Evolutionary conservation across 2,113 vertebrate species (phyloP), one percentile per base, ranked within the genome.

Genomic region (Phoxinus phoxinus): DNA sequence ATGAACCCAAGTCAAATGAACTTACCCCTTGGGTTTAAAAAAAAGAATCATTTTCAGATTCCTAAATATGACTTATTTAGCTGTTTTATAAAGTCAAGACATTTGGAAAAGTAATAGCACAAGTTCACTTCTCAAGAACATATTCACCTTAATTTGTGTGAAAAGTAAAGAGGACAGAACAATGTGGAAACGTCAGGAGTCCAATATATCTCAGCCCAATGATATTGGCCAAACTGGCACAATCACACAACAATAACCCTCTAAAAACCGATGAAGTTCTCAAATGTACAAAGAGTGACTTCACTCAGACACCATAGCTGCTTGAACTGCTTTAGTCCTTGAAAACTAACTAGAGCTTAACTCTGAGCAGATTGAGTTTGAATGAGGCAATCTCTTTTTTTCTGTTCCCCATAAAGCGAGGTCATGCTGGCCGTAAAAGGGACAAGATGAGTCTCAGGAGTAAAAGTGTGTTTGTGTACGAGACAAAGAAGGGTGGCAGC

Each of bases 321-420:
- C 71, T 53, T 83, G 89, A 91, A 86, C 88, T 87, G 74, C 80
- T 44, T 30, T 67, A 23, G 76, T 12, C 85, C 21, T 76, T 89
- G 71, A 91, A 91, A 84, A 86, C 15, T 65, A 74, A 87, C 89
- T 91, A 91, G 86, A 91, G 86, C 86, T 44, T 72, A 21, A 32
- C 85, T 92, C 89, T 90, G 90, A 92, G 88, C 92, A 93, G 92
- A 93, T 92, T 93, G 91, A 90, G 85, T 90, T 87, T 91, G 89
- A 91, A 93, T 92, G 91, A 91, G 37, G 85, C 87, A 12, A 84
- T 76, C 73, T 44, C 87, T 87, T 84, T n/a, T 32, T 32, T 48
- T n/a, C 65, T 77, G n/a, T 58, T 19, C 81, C 9, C 32, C 51
- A 13, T 69, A 19, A 83, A 81, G 41, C n/a, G 75, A 85, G 84